These are phyloP conservation scores for Harpalus rubripes DNA, from an alignment of 2,888 invertebrate genomes.

Conservation along the genomic window DNA sequence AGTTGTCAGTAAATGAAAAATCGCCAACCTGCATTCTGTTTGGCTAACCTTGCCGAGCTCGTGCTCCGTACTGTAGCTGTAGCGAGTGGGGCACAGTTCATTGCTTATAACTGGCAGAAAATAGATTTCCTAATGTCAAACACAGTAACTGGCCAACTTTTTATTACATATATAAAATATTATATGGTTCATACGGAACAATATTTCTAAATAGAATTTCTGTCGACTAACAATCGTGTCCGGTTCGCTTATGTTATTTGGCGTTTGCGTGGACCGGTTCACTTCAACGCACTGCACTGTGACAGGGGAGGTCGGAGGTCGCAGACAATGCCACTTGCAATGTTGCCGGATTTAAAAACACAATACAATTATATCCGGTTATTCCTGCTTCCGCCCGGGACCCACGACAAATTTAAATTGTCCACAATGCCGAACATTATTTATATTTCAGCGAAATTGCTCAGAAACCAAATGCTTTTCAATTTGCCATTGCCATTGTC, in stretches of 20 bases:
- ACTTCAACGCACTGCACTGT: slow-evolving; percentile 41
- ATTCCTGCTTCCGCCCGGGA: slow-evolving; percentile 22
- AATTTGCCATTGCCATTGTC: neutral
- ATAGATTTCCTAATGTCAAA: slow-evolving; percentile 75
- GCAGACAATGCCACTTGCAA: slow-evolving; percentile 21
- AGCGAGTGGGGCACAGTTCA: slow-evolving; percentile 32
- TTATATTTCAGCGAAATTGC: slow-evolving; percentile 16
- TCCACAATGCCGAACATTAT: slow-evolving; percentile 19
- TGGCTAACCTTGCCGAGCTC: slow-evolving; percentile 33
- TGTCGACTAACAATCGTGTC: slow-evolving; percentile 61
- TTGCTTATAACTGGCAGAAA: slow-evolving; percentile 64
- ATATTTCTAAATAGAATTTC: slow-evolving; percentile 75
- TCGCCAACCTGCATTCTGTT: slow-evolving; percentile 52
- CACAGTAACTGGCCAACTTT: slow-evolving; percentile 72
- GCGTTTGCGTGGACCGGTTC: slow-evolving; percentile 25
- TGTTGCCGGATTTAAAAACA: slow-evolving; percentile 33
- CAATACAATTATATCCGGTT: slow-evolving; percentile 35
- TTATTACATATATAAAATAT: slow-evolving; percentile 74
- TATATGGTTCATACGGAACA: slow-evolving; percentile 74
- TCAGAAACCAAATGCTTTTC: neutral
- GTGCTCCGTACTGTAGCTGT: neutral
- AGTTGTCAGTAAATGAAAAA: slow-evolving; percentile 58
- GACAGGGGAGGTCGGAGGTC: neutral
- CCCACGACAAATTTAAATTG: slow-evolving; percentile 22
- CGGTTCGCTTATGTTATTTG: slow-evolving; percentile 30